phyloP scores from a whole-genome alignment of 1,140 invertebrate genomes.

The Anastrepha ludens region DNA sequence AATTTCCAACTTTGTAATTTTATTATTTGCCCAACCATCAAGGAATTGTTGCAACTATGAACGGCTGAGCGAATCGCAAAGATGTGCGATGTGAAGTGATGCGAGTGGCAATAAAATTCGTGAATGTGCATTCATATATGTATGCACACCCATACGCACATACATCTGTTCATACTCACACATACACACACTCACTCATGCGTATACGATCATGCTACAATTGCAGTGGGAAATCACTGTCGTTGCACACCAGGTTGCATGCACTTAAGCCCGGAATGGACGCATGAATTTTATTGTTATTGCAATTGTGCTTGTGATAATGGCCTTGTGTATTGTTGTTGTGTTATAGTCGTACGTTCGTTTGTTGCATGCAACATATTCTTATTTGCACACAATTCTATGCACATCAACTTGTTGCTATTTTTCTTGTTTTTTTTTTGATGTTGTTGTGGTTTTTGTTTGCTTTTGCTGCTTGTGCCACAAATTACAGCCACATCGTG shows the following conservation, averaged over 20 bases:
- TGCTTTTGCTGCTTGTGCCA: conserved; percentile 4
- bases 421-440: neutral
- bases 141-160: neutral
- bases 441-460: neutral
- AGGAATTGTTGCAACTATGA: conserved; percentile 14
- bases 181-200: neutral
- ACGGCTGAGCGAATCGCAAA: conserved; percentile 2
- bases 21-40: conserved; percentile 40
- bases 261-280: conserved; percentile 31
- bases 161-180: neutral
- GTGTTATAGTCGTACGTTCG: neutral
- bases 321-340: neutral
- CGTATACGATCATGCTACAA: conserved; percentile 19
- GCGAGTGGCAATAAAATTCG: conserved; percentile 26
- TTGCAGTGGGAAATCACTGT: conserved; percentile 41
- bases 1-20: conserved; percentile 52
- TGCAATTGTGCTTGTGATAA: conserved; percentile 38
- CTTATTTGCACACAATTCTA: neutral
- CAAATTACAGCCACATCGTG: conserved; percentile 49
- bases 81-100: neutral
- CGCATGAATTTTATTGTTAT: conserved; percentile 40
- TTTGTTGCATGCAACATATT: conserved; percentile 31
- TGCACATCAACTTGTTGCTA: neutral
- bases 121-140: neutral
- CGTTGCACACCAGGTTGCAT: conserved; percentile 46